Evolutionary conservation across 2,113 vertebrate genomes (phyloP).

Genomic region (Campylorhamphus procurvoides): DNA sequence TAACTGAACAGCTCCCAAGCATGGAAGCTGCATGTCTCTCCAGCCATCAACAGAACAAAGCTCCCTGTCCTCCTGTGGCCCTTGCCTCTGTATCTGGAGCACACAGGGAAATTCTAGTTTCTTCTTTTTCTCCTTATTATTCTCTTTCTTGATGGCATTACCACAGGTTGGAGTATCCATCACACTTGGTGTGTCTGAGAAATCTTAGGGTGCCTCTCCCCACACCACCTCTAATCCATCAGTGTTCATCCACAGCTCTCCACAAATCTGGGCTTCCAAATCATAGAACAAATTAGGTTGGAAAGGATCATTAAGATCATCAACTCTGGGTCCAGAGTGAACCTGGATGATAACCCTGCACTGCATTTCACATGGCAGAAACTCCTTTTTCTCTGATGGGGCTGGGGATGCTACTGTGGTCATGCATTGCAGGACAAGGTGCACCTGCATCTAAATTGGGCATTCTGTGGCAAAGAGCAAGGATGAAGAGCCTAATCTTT

Average conservation of each 20-base stretch:
- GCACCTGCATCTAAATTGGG: neutral
- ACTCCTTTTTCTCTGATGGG: neutral
- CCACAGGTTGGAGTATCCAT: neutral
- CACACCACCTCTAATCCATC: neutral
- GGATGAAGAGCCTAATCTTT: neutral
- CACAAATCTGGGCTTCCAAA: neutral
- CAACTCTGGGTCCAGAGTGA: neutral
- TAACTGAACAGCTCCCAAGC: neutral
- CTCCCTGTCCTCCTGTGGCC: neutral
- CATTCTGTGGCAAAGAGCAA: neutral
- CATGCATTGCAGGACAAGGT: neutral
- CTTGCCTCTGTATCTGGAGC: neutral
- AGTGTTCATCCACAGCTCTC: neutral
- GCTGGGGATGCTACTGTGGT: accelerated
- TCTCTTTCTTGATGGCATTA: neutral
- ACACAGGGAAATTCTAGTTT: neutral
- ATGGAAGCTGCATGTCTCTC: neutral
- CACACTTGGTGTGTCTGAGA: neutral
- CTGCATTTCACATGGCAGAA: accelerated
- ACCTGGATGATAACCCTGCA: neutral
- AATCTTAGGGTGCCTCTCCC: neutral
- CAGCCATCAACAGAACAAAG: neutral
- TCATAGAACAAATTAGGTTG: neutral
- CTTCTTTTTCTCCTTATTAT: neutral
- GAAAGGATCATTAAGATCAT: neutral